Conservation (phyloP, 2,797 vertebrate species). For the Sebastes goodei region DNA sequence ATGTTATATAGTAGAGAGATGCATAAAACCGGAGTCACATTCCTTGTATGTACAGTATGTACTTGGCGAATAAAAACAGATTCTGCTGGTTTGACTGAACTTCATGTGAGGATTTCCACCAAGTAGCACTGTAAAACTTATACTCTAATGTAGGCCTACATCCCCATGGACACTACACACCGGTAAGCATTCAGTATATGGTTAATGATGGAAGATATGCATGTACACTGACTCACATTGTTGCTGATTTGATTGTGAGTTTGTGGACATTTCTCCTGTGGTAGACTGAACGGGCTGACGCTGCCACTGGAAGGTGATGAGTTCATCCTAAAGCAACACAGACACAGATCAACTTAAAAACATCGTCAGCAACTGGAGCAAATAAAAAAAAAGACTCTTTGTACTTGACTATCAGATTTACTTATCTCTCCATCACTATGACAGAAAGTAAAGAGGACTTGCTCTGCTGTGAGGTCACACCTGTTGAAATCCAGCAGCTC, state of each 20-base stretch:
- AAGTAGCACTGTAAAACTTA: no score
- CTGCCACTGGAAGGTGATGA: conserved; percentile 87
- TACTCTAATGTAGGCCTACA: no score
- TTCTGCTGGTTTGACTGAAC: no score
- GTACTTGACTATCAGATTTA: background rate
- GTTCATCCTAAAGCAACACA: conserved; percentile 82
- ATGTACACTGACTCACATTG: conserved; percentile 70
- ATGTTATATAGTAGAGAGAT: no score
- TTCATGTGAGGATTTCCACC: no score
- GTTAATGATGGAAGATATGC: background rate
- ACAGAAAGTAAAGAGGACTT: background rate
- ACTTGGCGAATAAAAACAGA: no score
- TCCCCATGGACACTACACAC: no score
- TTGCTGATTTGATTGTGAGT: conserved; percentile 73
- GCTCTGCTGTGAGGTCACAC: conserved; percentile 67
- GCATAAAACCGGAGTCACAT: no score
- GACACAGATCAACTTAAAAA: conserved; percentile 8
- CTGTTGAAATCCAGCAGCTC: conserved; percentile 91
- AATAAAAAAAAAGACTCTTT: background rate
- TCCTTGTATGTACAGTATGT: no score
- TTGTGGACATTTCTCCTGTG: conserved; percentile 84
- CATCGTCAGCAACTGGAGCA: background rate
- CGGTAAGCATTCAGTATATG: no score
- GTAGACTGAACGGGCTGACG: conserved; percentile 83
- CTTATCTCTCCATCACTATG: background rate